Conservation (phyloP, 1,140 invertebrate species). For the Glossosoma conforme region DNA sequence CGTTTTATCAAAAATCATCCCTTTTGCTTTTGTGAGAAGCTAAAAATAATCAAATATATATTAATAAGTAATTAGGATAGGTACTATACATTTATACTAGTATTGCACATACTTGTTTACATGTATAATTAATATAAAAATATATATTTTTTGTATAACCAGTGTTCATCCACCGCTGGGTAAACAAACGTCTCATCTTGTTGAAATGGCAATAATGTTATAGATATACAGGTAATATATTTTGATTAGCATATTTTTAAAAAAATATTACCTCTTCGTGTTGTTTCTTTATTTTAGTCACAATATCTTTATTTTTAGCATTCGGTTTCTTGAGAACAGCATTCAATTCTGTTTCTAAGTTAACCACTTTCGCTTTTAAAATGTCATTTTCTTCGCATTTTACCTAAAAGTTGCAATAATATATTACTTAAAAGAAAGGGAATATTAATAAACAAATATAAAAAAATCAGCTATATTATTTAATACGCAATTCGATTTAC, state of each 20-base stretch:
- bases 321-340: conserved; percentile 44
- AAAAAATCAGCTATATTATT: too few species aligned
- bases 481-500: too few species aligned
- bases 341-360: conserved; percentile 45
- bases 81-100: too few species aligned
- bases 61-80: too few species aligned
- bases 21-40: conserved; percentile 56
- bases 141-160: too few species aligned
- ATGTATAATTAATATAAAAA: too few species aligned
- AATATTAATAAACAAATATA: too few species aligned
- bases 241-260: conserved; percentile 2
- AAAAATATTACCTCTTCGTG: conserved; percentile 45
- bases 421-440: too few species aligned
- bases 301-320: conserved; percentile 48
- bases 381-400: conserved; percentile 47
- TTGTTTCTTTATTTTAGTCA: conserved; percentile 47
- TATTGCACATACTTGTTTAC: too few species aligned
- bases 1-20: conserved; percentile 63
- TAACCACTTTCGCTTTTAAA: conserved; percentile 42
- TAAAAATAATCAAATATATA: conserved; percentile 32
- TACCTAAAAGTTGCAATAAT: conserved; percentile 33
- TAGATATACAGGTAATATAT: neutral
- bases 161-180: too few species aligned
- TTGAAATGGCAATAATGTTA: too few species aligned
- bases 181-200: too few species aligned